Evolutionary conservation across 2,797 vertebrate species (phyloP), one percentile per base, ranked within the genome.

Genomic region (Aratinga solstitialis): DNA sequence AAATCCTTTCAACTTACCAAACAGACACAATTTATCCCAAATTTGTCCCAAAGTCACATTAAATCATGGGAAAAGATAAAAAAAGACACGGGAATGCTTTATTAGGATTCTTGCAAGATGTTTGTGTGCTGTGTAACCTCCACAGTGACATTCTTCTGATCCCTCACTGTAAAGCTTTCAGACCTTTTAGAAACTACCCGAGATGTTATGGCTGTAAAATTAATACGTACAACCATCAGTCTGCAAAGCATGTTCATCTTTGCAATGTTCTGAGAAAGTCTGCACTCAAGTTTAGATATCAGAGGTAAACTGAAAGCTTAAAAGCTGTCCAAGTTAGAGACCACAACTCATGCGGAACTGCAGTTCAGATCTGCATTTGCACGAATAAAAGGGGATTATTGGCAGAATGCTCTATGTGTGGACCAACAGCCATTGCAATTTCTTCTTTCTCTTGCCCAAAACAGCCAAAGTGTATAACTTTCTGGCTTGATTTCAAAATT

Each of bases 321-420:
- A 81, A 74, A 92, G 23, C 26, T 32, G 17, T 22, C 54, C 0
- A 0, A 38, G 11, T 45, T 43, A 63, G 40, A 86, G 23, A 78
- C 16, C 34, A 30, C 0, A 0, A 38, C 18, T 69, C 50, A 34
- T 0, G 2, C 6, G 15, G 24, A 62, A 66, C 36, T 71, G 38
- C 76, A 71, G 32, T 29, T 73, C 50, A 43, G 40, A 42, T 51
- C n/a, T n/a, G 23, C 21, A 51, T 61, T 85, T 40, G 68, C 87
- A 72, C 5, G 48, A 80, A 59, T 36, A 22, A 72, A 77, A 51
- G 9, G 29, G 14, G 24, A 56, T 63, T 91, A 53, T 7, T 88
- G 50, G 43, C 50, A 81, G 71, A 69, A 73, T 32, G 8, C 3
- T 56, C 63, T 66, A 63, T 30, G 22, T 42, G 2, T 38, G 19